phyloP scores from a whole-genome alignment of 1,140 invertebrate genomes.

The Lepidurus packardi region DNA sequence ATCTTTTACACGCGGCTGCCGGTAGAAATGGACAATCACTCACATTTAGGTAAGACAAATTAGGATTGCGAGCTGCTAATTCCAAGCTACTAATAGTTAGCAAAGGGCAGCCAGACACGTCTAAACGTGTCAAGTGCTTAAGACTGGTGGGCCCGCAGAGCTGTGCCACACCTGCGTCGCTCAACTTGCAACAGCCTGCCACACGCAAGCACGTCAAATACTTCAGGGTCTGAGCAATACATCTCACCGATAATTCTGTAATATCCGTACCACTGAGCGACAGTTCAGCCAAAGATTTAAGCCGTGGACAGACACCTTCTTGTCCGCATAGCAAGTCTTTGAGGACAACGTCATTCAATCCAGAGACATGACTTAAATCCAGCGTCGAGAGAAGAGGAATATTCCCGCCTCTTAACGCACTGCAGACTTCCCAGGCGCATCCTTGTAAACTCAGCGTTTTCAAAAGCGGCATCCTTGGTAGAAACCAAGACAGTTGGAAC shows the following conservation, averaged over 20 bases:
- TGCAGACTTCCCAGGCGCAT: slow-evolving; percentile 62
- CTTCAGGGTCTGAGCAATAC: neutral
- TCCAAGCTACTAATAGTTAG: neutral
- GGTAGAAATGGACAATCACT: neutral
- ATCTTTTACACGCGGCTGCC: neutral
- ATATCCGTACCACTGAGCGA: slow-evolving; percentile 79
- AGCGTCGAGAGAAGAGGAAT: slow-evolving; percentile 61
- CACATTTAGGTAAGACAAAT: neutral
- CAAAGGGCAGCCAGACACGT: neutral
- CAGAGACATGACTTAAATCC: slow-evolving; percentile 72
- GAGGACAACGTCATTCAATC: slow-evolving; percentile 72
- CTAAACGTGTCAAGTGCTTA: neutral
- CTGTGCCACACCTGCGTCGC: neutral
- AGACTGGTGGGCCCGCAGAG: neutral
- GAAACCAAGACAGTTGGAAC: slow-evolving; percentile 78
- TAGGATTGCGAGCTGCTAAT: neutral
- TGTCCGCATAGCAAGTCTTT: slow-evolving; percentile 71
- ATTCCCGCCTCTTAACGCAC: slow-evolving; percentile 57
- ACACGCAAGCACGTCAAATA: neutral
- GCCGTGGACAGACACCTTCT: slow-evolving; percentile 71
- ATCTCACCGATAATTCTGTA: slow-evolving; percentile 53
- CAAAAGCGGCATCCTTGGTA: slow-evolving; percentile 73
- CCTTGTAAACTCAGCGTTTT: slow-evolving; percentile 72
- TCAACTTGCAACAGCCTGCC: neutral
- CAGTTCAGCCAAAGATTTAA: slow-evolving; percentile 67